These are phyloP conservation scores for Tinea trinotella DNA, from an alignment of 2,888 invertebrate genomes.

Conservation along the genomic window DNA sequence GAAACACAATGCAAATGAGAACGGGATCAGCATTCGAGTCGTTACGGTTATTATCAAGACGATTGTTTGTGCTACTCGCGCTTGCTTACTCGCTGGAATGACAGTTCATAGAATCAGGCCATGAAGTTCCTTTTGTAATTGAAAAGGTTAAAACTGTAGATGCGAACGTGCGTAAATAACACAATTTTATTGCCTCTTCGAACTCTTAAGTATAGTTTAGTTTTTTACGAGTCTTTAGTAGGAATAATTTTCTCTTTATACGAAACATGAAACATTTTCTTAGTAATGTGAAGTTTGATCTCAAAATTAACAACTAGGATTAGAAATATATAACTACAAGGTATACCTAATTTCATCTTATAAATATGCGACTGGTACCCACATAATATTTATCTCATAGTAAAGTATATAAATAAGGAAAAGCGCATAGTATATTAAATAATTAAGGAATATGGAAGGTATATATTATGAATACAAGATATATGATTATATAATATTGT, in stretches of 20 bases:
- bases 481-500: too few relatives aligned
- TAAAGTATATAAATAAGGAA: too few relatives aligned
- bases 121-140: slow-evolving; percentile 12
- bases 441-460: too few relatives aligned
- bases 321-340: background rate
- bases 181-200: slow-evolving; percentile 9
- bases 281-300: background rate
- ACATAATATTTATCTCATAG: too few relatives aligned
- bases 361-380: too few relatives aligned
- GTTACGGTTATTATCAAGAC: slow-evolving; percentile 55
- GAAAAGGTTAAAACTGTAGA: slow-evolving; percentile 3
- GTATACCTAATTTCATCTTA: background rate
- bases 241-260: background rate
- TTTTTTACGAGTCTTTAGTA: background rate
- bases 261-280: background rate
- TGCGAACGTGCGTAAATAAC: background rate
- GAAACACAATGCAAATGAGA: slow-evolving; percentile 47
- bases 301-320: background rate
- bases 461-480: too few relatives aligned
- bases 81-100: slow-evolving; percentile 22
- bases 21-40: slow-evolving; percentile 45
- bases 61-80: slow-evolving; percentile 48
- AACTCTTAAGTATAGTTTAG: slow-evolving; percentile 1
- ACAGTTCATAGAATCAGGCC: slow-evolving; percentile 14
- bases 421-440: too few relatives aligned